A percentile compares a stretch with the other conserved stretches of the same genome.
Evolutionary conservation across 2,113 vertebrate species (phyloP).

Genomic region (Austrofundulus limnaeus): DNA sequence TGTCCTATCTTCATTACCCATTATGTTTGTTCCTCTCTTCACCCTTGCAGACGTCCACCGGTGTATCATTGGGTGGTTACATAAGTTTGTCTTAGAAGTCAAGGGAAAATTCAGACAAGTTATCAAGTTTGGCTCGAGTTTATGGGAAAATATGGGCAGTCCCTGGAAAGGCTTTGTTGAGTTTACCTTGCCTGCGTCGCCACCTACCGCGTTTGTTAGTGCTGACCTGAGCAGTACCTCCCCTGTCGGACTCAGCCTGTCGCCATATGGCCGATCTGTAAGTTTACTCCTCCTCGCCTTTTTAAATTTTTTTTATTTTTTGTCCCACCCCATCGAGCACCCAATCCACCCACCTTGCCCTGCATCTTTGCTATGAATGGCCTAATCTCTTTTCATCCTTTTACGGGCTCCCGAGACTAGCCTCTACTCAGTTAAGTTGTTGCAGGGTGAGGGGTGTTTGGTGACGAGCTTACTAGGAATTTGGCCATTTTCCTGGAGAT

Average conservation of each 20-base stretch:
- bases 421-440: constrained; percentile 69
- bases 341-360: constrained; percentile 68
- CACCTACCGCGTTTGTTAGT: constrained; percentile 80
- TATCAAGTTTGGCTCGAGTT: constrained; percentile 73
- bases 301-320: background rate
- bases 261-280: constrained; percentile 82
- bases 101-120: constrained; percentile 54
- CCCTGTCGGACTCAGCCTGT: constrained; percentile 82
- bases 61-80: constrained; percentile 77
- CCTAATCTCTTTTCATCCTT: constrained; percentile 71
- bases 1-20: constrained; percentile 71
- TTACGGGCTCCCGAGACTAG: constrained; percentile 77
- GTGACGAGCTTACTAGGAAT: background rate
- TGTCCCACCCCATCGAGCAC: constrained; percentile 67
- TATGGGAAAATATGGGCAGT: constrained; percentile 82
- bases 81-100: constrained; percentile 30
- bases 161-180: constrained; percentile 84
- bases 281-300: constrained; percentile 74
- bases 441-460: constrained; percentile 50
- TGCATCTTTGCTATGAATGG: constrained; percentile 74
- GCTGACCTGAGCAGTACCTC: constrained; percentile 82
- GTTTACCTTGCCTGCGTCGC: constrained; percentile 81
- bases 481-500: background rate
- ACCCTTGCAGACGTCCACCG: constrained; percentile 81
- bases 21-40: constrained; percentile 77